Conservation (phyloP, 2,797 vertebrate species). For the Erethizon dorsatum region DNA sequence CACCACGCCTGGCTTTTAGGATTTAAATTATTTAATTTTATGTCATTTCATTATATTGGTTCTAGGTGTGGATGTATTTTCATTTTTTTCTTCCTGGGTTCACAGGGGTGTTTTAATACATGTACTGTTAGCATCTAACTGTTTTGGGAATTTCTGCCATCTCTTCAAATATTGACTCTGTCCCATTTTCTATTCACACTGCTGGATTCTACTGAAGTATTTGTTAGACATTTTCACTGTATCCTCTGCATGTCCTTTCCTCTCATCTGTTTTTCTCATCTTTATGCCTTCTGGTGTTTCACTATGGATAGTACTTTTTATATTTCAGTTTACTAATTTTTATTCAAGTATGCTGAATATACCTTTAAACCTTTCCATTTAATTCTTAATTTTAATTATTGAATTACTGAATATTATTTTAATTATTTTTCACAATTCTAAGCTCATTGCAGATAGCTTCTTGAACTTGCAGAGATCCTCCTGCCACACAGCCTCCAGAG, state of each 20-base stretch:
- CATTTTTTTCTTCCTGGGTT: neutral
- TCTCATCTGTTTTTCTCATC: neutral
- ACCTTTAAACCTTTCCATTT: neutral
- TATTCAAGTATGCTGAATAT: neutral
- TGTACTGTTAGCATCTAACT: neutral
- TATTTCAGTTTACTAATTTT: neutral
- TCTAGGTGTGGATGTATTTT: neutral
- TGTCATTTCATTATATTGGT: neutral
- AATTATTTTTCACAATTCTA: neutral
- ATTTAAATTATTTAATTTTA: neutral
- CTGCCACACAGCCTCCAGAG: too few species aligned
- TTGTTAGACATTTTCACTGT: neutral
- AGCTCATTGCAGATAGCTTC: neutral
- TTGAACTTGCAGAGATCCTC: too few species aligned
- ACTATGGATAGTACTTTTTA: neutral
- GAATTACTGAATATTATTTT: neutral
- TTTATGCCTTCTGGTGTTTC: neutral
- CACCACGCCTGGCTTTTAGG: neutral
- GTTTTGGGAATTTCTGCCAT: neutral
- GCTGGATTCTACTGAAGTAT: neutral
- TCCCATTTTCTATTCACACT: neutral
- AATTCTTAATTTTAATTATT: neutral
- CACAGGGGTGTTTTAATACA: neutral
- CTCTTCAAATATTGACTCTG: neutral
- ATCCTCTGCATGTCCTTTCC: too few species aligned